These are phyloP conservation scores for Lysandra coridon DNA, from an alignment of 2,888 invertebrate genomes.

Conservation along the genomic window DNA sequence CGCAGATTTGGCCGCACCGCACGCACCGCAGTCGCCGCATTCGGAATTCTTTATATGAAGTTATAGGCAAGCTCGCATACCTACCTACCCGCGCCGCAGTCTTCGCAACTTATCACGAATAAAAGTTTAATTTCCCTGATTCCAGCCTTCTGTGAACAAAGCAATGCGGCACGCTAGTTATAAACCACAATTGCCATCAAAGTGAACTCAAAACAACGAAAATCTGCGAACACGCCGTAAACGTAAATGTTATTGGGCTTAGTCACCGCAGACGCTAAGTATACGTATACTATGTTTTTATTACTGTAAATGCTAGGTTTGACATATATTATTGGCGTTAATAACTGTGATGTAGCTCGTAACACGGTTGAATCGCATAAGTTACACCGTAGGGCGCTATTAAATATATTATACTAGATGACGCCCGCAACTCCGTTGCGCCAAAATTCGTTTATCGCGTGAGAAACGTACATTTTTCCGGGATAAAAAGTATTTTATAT, in stretches of 20 bases:
- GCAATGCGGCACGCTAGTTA: background rate
- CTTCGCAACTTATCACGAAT: too few species aligned
- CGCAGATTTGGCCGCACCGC: too few species aligned
- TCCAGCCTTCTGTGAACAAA: background rate
- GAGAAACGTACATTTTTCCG: too few species aligned
- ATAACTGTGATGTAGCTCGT: background rate
- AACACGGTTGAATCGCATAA: background rate
- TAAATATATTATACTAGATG: background rate
- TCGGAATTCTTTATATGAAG: too few species aligned
- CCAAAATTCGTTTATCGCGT: too few species aligned
- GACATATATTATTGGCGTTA: constrained; percentile 18
- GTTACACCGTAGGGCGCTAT: background rate
- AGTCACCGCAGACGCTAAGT: constrained; percentile 25
- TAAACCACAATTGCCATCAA: constrained; percentile 13
- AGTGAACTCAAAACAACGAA: background rate
- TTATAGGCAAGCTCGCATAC: too few species aligned
- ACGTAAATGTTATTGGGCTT: constrained; percentile 18
- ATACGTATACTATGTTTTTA: constrained; percentile 17
- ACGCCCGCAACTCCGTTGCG: too few species aligned
- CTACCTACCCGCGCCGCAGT: too few species aligned
- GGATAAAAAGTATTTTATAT: too few species aligned
- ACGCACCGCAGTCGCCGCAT: too few species aligned
- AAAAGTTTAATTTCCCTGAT: background rate
- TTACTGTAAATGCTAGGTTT: constrained; percentile 26
- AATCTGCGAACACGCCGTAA: constrained; percentile 11